Base-by-base conservation (phyloP, 2,797 vertebrate species). In the Falco berigora region DNA sequence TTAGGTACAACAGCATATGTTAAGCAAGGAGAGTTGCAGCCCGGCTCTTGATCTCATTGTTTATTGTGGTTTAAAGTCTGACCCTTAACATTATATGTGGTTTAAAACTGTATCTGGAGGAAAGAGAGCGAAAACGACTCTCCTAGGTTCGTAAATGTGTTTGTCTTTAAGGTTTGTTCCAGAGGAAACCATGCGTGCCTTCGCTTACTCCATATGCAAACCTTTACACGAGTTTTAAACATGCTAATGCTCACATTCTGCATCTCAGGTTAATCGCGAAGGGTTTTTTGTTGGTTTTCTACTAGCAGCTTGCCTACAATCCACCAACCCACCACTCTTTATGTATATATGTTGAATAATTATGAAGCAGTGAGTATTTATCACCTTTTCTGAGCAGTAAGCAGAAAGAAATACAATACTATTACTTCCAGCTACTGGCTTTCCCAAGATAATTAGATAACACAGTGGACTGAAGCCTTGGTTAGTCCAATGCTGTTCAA, bases 361-460 rank as follows among this genome's bases (percentile, higher is more conserved):
- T 98, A 98, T 90, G 97, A 97, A 97, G 97, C 97, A 95, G 97
- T 81, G 97, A 98, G 98, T 98, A 98, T 98, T 98, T 98, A 98
- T 98, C 98, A 98, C 98, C 97, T 98, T 97, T 98, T 98, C 97
- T 98, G 97, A 97, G 98, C 98, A 98, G 97, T 98, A 98, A 98
- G 98, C 97, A 98, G 98, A 98, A 98, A 98, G 98, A 98, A 98
- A 97, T 98, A 98, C 98, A 98, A 98, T 98, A 98, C 98, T 97
- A 98, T 98, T 98, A 98, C 98, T 98, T 98, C 98, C 98, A 98
- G 97, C 97, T 97, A 97, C 95, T 98, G 97, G 97, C 97, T 98
- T 97, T 98, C 98, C 98, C 97, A 98, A 97, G 97, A 98, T 99
- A 98, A 99, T 99, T 98, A 98, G 98, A 98, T 98, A 98, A 98